Base-by-base conservation (phyloP, 2,888 invertebrate genomes). In the Seira sanloemensis region DNA sequence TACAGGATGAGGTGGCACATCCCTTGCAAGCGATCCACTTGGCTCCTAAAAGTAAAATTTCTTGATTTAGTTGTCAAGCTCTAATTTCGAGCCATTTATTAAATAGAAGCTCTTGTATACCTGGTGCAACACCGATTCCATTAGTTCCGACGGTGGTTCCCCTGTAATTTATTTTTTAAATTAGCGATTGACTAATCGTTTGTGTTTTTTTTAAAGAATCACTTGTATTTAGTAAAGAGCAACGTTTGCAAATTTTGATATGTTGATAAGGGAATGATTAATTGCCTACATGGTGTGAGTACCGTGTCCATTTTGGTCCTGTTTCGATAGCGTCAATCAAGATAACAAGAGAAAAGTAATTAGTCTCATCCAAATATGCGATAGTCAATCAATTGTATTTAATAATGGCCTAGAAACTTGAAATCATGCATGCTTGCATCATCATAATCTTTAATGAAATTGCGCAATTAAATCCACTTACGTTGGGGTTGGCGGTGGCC, bases 11-110 rank as follows among this genome's bases (percentile, higher is more conserved):
- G 21, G 58, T 12, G 2, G 37, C 72, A 73, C 87, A 87, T n/a
- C 82, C 87, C 12, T 65, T 74, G 72, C 86, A 86, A 12, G 82
- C 69, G 12, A 86, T 83, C 85, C 37, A 37, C 12, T 37, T 37
- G 4, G 37, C 37, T 37, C 37, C 37, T 37, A 12, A 37, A 37
- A 37, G 4, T 37, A 7, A 37, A 12, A 37, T 37, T 37, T 12
- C 4, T 37, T 37, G 37, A 37, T 37, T 37, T 37, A 7, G 4
- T 37, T 37, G 37, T 4, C 5, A 37, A 37, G n/a, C n/a, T n/a
- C n/a, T n/a, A n/a, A n/a, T n/a, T 37, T 4, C 37, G 37, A 37
- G 37, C 37, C 5, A 37, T 7, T 4, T 37, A 12, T n/a, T n/a
- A 37, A 7, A 37, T 37, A 37, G 37, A 37, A 37, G 12, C 37